Evolutionary conservation across 1,140 invertebrate genomes (phyloP).

Genomic region (Bursaphelenchus mucronatus): DNA sequence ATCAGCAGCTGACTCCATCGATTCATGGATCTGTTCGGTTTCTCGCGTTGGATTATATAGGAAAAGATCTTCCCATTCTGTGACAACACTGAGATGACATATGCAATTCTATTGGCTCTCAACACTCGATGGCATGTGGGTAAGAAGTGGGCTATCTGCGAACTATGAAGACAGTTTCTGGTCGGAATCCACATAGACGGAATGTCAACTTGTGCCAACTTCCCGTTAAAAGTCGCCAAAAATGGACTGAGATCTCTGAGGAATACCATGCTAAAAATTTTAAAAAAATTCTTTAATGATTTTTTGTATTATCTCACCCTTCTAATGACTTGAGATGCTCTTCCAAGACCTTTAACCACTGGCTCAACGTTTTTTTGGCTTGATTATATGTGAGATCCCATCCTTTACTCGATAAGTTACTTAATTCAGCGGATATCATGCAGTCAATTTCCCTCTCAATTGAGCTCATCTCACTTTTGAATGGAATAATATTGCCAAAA

Average conservation of each 20-base stretch:
- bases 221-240: conserved; percentile 5
- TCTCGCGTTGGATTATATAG: conserved; percentile 5
- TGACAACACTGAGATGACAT: background rate
- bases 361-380: background rate
- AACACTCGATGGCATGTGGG: conserved; percentile 5
- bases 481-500: no score
- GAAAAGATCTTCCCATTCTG: conserved; percentile 16
- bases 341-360: conserved; percentile 12
- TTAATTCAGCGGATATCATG: background rate
- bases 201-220: conserved; percentile 16
- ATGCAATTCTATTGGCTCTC: background rate
- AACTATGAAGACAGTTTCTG: conserved; percentile 2
- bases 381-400: background rate
- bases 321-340: background rate
- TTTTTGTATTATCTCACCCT: background rate
- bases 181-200: conserved; percentile 3
- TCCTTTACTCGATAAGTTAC: background rate
- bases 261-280: conserved; percentile 6
- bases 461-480: no score
- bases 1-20: background rate
- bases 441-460: background rate
- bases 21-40: background rate
- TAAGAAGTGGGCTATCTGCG: conserved; percentile 14
- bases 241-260: background rate
- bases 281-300: background rate